Conservation (phyloP, 2,797 vertebrate species). For the Leuciscus waleckii region DNA sequence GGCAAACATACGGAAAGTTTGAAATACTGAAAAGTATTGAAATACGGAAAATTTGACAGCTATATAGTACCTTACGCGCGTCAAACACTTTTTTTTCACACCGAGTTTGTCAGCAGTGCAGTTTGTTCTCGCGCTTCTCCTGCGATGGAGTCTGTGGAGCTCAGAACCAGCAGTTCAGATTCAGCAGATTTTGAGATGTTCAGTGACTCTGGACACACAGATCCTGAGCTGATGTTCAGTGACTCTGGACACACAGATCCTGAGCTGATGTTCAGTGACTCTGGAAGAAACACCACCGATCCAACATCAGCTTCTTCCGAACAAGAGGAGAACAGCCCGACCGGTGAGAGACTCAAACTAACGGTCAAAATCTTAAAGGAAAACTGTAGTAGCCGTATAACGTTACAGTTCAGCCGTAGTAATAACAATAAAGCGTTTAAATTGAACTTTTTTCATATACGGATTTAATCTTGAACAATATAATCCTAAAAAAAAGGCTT, state of each 20-base stretch:
- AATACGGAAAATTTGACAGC: background rate
- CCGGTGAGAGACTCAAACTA: background rate
- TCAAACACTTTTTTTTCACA: too few species aligned
- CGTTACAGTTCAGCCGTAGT: too few species aligned
- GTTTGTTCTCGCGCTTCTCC: background rate
- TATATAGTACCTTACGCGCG: background rate
- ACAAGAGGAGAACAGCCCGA: background rate
- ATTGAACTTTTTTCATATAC: too few species aligned
- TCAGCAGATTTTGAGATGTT: background rate
- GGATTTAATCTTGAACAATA: too few species aligned
- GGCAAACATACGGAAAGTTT: background rate
- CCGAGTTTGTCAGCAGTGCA: background rate
- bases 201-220: background rate
- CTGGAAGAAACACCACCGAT: background rate
- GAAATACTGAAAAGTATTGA: background rate
- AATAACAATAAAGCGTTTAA: too few species aligned
- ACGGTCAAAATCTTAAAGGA: too few species aligned
- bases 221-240: too few species aligned
- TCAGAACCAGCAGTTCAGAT: background rate
- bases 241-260: background rate
- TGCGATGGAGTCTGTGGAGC: background rate
- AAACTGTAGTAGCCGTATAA: too few species aligned
- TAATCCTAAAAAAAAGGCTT: too few species aligned
- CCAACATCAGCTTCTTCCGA: background rate
- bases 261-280: too few species aligned